Conservation (phyloP, 1,140 invertebrate species). For the Ooceraea biroi region DNA sequence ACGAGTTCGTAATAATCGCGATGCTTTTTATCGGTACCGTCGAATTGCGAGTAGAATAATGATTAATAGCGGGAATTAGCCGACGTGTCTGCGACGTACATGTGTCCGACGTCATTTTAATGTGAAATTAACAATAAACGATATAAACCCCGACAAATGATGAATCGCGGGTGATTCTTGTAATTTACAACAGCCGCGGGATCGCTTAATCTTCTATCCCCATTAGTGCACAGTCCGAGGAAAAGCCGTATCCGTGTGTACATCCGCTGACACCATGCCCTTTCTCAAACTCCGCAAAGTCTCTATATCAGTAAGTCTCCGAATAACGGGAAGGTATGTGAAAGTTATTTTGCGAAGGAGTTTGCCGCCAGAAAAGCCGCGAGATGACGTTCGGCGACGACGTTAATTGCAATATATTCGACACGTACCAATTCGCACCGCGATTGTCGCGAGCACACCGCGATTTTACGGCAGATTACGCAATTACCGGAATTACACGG, state of each 20-base stretch:
- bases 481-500: conserved; percentile 29
- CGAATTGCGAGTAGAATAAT: not conserved
- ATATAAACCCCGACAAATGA: not conserved
- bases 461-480: conserved; percentile 19
- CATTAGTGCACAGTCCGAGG: not conserved
- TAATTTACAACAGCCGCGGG: not conserved
- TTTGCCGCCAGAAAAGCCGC: not conserved
- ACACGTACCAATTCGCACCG: not conserved
- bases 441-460: not conserved
- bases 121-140: conserved; percentile 8
- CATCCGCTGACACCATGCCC: conserved; percentile 2
- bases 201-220: conserved; percentile 3
- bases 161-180: not conserved
- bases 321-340: conserved; percentile 52
- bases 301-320: conserved; percentile 35
- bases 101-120: not conserved
- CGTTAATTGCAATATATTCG: not conserved
- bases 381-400: conserved; percentile 8
- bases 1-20: not conserved
- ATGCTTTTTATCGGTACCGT: not conserved
- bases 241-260: conserved; percentile 30
- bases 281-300: conserved; percentile 8
- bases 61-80: not conserved
- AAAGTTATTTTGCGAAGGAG: conserved; percentile 44
- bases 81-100: not conserved